Evolutionary conservation across 1,140 invertebrate species (phyloP).

Genomic region (Oncopodura yosiiana): DNA sequence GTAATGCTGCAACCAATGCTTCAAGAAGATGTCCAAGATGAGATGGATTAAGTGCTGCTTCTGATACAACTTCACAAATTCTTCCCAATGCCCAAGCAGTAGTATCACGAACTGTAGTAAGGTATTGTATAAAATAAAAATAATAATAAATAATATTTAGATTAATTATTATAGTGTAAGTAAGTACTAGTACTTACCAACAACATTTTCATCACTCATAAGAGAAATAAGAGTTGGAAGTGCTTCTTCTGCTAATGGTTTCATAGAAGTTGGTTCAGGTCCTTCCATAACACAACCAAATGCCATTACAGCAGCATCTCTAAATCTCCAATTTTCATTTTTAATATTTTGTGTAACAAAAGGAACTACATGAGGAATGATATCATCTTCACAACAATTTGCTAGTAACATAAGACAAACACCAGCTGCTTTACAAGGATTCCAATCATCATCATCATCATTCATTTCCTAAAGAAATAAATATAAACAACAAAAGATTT

Average conservation of each 20-base stretch:
- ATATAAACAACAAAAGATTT: not conserved
- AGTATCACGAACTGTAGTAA: slow-evolving; percentile 95
- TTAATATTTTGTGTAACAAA: slow-evolving; percentile 94
- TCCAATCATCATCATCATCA: slow-evolving; percentile 99
- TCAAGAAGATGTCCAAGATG: slow-evolving; percentile 72
- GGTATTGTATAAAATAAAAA: too few relatives aligned
- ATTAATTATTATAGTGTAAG: too few relatives aligned
- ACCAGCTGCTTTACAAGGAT: slow-evolving; percentile 96
- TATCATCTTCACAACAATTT: slow-evolving; percentile 92
- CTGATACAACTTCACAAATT: slow-evolving; percentile 94
- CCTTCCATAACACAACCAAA: slow-evolving; percentile 57
- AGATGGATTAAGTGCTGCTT: slow-evolving; percentile 83
- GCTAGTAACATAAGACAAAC: slow-evolving; percentile 98
- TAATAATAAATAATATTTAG: too few relatives aligned
- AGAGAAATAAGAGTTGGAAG: slow-evolving; percentile 88
- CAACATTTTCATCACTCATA: slow-evolving; percentile 85
- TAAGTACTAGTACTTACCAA: too few relatives aligned
- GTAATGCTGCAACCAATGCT: slow-evolving; percentile 76
- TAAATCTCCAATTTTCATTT: slow-evolving; percentile 82
- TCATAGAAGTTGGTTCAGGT: slow-evolving; percentile 72
- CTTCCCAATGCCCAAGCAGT: slow-evolving; percentile 96
- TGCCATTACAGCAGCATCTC: slow-evolving; percentile 97
- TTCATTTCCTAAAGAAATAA: slow-evolving; percentile 51
- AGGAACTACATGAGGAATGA: slow-evolving; percentile 93
- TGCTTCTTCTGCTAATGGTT: slow-evolving; percentile 88